Evolutionary conservation across 1,140 invertebrate species (phyloP).

Genomic region (Gryllus bimaculatus): DNA sequence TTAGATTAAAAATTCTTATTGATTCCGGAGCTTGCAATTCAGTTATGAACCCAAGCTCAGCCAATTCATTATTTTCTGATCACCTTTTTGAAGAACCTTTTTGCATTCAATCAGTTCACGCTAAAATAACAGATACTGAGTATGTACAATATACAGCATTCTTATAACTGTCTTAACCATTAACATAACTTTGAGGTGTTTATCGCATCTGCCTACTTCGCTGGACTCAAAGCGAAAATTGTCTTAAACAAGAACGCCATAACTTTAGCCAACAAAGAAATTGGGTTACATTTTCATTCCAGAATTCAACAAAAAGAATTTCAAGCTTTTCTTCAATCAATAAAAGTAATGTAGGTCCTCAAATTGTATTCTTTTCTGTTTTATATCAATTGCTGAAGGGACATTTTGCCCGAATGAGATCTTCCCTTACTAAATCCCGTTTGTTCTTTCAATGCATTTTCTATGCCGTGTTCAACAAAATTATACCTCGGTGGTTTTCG

Average conservation of each 20-base stretch:
- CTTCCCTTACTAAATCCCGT: too few species aligned
- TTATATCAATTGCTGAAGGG: too few species aligned
- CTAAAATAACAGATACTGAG: not conserved
- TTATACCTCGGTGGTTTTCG: too few species aligned
- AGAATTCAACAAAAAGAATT: not conserved
- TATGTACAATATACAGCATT: not conserved
- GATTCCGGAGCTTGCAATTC: not conserved
- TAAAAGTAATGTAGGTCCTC: too few species aligned
- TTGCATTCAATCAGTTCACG: constrained; percentile 5
- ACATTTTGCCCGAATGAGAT: too few species aligned
- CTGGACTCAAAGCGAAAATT: not conserved
- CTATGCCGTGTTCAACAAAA: too few species aligned
- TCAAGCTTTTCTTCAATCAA: not conserved
- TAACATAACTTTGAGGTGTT: not conserved
- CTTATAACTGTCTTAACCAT: not conserved
- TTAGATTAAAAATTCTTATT: not conserved
- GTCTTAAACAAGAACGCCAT: not conserved
- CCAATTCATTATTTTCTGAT: not conserved
- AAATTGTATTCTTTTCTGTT: too few species aligned
- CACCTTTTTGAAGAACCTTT: not conserved
- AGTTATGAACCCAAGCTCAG: not conserved
- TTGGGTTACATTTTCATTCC: not conserved
- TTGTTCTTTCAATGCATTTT: too few species aligned
- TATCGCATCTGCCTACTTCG: not conserved
- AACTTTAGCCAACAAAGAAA: not conserved